A percentile compares a stretch with the other conserved stretches of the same genome.
Conservation (phyloP, 2,113 vertebrate genomes). For the Apodemus sylvaticus region DNA sequence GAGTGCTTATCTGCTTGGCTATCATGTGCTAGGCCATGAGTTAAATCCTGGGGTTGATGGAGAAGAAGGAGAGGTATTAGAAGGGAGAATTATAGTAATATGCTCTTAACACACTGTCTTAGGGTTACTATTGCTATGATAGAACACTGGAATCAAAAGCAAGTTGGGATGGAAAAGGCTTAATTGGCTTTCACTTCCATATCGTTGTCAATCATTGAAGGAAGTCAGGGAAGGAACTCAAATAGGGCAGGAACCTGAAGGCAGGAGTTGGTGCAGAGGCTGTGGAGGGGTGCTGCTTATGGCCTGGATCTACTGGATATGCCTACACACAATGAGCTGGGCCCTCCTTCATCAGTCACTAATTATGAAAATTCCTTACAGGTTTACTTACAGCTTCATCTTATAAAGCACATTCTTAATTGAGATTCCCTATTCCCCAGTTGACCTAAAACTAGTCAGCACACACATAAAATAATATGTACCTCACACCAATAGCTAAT, state of each 20-base stretch:
- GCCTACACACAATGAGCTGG: background rate
- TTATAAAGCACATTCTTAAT: background rate
- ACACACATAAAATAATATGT: background rate
- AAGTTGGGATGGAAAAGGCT: background rate
- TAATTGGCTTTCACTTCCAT: background rate
- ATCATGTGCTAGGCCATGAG: background rate
- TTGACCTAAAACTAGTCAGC: background rate
- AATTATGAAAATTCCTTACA: background rate
- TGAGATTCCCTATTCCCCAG: background rate
- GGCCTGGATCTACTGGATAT: background rate
- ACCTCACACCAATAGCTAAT: background rate
- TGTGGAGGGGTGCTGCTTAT: background rate
- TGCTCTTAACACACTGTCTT: background rate
- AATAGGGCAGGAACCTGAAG: background rate
- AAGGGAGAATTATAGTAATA: conserved; percentile 20
- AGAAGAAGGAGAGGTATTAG: background rate
- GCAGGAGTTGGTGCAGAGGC: background rate
- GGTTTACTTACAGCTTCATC: no score
- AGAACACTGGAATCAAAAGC: background rate
- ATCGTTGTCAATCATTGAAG: background rate
- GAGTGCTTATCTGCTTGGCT: background rate
- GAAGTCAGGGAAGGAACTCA: background rate
- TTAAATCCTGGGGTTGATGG: background rate
- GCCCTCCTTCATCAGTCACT: background rate
- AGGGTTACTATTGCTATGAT: background rate